Base-by-base conservation (phyloP, 2,888 invertebrate genomes). In the Heliothis peltigera region DNA sequence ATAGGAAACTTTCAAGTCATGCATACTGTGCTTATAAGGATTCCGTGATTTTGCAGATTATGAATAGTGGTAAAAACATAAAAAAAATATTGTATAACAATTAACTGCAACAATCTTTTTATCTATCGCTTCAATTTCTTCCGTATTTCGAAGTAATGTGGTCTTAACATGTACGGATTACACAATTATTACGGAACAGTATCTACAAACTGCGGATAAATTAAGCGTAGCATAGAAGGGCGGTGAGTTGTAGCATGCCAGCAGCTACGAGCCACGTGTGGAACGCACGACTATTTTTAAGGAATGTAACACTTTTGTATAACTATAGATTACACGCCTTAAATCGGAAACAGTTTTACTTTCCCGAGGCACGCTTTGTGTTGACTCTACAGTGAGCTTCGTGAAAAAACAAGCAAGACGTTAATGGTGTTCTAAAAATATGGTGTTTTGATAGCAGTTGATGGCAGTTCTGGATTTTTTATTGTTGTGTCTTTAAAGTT, bases 231-330 rank as follows among this genome's bases (percentile, higher is more conserved):
- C 82, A 84, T 85, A 85, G 82, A 86, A 83, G 70, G 67, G 69
- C 51, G 81, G 80, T 85, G 86, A 87, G 77, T 72, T 77, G 74
- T 71, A 76, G 67, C 71, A 75, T 75, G 64, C 77, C 73, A 77
- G 28, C n/a, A 42, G 42, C 39, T n/a, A 39, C 72, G 80, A 82
- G 84, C 83, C 86, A 89, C 88, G 89, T 86, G 88, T 83, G 75
- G 70, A 78, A 66, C 69, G 43, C 56, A 57, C 74, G 70, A 86
- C 87, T 90, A 91, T 91, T 92, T 90, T 89, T 89, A 89, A 82
- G 75, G 70, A 74, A 79, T 75, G 70, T 65, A 79, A 73, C 77
- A 75, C 64, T 67, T 71, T 70, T 54, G 56, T 61, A 47, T 47
- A 71, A 52, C 58, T 62, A 64, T 63, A 72, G 59, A 64, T 73